Base-by-base conservation (phyloP, 2,113 vertebrate genomes). In the Fulmarus glacialis region DNA sequence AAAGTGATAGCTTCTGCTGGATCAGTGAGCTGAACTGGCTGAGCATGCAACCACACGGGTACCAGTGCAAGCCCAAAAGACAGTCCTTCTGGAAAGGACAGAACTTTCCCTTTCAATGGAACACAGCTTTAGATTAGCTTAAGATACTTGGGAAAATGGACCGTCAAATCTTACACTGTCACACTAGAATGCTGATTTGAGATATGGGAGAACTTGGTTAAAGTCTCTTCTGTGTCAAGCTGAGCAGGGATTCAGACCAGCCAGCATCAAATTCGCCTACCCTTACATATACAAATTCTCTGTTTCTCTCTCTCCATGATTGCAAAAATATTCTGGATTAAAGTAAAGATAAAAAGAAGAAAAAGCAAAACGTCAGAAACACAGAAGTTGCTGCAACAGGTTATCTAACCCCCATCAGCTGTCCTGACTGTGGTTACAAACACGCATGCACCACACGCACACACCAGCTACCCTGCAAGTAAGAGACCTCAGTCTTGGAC, bases 361-460 rank as follows among this genome's bases (percentile, higher is more conserved):
- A 67, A 58, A 81, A 38, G 5, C 17, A 66, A 70, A 85, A 77
- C 17, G 18, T 30, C 10, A 70, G n/a, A 84, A 89, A 16, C 19
- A 27, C 17, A 36, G 74, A 56, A 55, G 26, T 27, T 95, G 36
- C 45, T 68, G 70, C 48, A 68, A 38, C 9, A 15, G 62, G 26
- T 14, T 52, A 30, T 20, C 34, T 59, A 34, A 60, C 4, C 11
- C 21, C 16, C 18, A 3, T 40, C 17, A 42, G 43, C 34, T 52
- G 52, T 72, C 34, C 70, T 23, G 32, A 40, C 26, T 3, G 4
- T 23, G 40, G 59, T 32, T 53, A 27, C 21, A 85, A 72, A 75
- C 29, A 79, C 16, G 34, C 12, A 4, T 0, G 7, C 71, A 63
- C 34, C 24, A 42, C 18, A 15, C 0, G 2, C 43, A 18, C 24